These are phyloP conservation scores for Geotrypetes seraphini DNA, from an alignment of 2,797 vertebrate species.

Conservation along the genomic window DNA sequence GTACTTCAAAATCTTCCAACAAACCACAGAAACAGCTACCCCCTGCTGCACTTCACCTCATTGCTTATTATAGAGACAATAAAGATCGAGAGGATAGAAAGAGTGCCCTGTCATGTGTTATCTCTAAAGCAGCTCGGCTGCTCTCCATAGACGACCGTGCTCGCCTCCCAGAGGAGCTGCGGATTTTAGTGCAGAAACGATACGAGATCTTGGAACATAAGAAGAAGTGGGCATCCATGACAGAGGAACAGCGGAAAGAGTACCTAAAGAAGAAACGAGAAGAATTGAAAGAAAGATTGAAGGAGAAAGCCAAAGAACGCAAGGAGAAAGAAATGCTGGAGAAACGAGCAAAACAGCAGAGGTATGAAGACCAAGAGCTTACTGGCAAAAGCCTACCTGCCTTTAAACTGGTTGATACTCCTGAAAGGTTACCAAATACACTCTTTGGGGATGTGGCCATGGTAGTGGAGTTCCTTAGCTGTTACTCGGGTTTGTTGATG, in stretches of 20 bases:
- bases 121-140: conserved; percentile 81
- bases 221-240: conserved; percentile 84
- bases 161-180: conserved; percentile 81
- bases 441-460: conserved; percentile 91
- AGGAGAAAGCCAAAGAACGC: conserved; percentile 82
- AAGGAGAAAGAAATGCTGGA: conserved; percentile 81
- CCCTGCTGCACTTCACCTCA: conserved; percentile 83
- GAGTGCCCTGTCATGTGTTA: conserved; percentile 73
- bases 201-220: conserved; percentile 84
- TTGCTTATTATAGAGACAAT: conserved; percentile 90
- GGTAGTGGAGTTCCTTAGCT: conserved; percentile 88
- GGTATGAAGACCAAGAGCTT: conserved; percentile 89
- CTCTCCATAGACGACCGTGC: conserved; percentile 76
- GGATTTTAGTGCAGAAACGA: conserved; percentile 78
- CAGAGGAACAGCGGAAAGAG: conserved; percentile 77
- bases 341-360: conserved; percentile 74
- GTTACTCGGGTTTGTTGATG: conserved; percentile 80
- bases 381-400: conserved; percentile 64
- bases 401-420: conserved; percentile 87
- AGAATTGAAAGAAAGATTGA: conserved; percentile 76
- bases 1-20: conserved; percentile 53
- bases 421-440: conserved; percentile 86
- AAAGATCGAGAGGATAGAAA: conserved; percentile 88
- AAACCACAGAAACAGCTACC: conserved; percentile 84
- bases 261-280: conserved; percentile 76